A percentile compares a stretch with the other conserved stretches of the same genome.
These are phyloP conservation scores for Zosterops japonicus DNA, from an alignment of 2,113 vertebrate genomes.

Conservation along the genomic window DNA sequence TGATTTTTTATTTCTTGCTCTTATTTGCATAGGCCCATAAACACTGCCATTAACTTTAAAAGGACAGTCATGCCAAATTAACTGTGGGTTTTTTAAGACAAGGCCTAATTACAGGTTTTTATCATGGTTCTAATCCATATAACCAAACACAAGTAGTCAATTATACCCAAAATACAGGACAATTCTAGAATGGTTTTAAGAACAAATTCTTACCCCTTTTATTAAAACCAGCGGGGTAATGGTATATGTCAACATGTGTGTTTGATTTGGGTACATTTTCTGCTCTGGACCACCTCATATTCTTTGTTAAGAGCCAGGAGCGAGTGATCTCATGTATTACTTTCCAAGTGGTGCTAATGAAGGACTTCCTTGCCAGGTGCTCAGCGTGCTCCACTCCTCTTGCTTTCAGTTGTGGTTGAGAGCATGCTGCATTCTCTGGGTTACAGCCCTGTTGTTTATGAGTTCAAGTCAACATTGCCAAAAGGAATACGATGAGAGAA, in stretches of 20 bases:
- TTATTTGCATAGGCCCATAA: neutral
- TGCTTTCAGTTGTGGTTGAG: conserved; percentile 7
- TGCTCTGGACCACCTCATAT: conserved; percentile 46
- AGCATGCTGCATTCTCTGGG: neutral
- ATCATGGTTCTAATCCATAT: neutral
- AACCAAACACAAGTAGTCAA: neutral
- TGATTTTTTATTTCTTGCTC: neutral
- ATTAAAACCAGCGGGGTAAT: conserved; percentile 28
- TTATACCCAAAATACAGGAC: neutral
- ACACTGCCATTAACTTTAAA: neutral
- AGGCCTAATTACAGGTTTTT: neutral
- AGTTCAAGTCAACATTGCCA: neutral
- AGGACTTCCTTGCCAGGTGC: conserved; percentile 41
- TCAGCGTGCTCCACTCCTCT: neutral
- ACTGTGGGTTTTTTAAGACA: neutral
- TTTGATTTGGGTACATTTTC: conserved; percentile 59
- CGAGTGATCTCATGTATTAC: conserved; percentile 58
- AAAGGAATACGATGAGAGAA: neutral
- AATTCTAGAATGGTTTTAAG: conserved; percentile 15
- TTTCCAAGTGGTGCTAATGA: conserved; percentile 53
- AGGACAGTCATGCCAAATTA: neutral
- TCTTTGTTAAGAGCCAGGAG: conserved; percentile 46
- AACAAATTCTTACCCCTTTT: neutral
- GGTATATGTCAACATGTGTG: conserved; percentile 20
- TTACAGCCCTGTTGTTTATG: neutral